Base-by-base conservation (phyloP, 1,140 invertebrate genomes). In the Musca vetustissima region DNA sequence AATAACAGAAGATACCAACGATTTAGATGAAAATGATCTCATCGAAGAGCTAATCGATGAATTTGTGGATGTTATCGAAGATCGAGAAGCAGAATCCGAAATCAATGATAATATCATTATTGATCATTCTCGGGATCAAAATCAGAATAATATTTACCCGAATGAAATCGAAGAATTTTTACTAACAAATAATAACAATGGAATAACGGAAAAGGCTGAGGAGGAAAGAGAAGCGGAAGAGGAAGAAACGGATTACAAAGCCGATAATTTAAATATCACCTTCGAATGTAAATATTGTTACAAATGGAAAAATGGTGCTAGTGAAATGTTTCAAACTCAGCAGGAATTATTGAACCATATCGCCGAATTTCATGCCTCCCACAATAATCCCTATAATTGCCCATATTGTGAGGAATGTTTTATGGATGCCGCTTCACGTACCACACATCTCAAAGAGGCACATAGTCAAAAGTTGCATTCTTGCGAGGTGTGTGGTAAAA, bases 401-500 rank as follows among this genome's bases (percentile, higher is more conserved):
- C 72, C 78, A 0, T 73, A 80, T 25, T 80, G 78, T 9, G 64
- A 71, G 4, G 74, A 72, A 9, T 67, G 71, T 22, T 80, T 80
- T 65, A 78, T 76, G 55, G 78, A 80, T 67, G 78, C 78, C 19
- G 78, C 78, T 11, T 80, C 78, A 4, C 73, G 78, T 1, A 80
- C 78, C 0, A 77, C 80, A 6, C 78, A 80, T 50, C 71, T 80
- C 52, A 80, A 80, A 43, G 73, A 50, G 55, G 61, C 53, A 17
- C 78, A 80, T 43, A 75, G 80, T 6, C 73, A 76, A 11, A 80
- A 80, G 52, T 74, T 78, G 43, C 73, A 74, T 19, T 52, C 43
- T 3, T 80, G 78, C 64, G 71, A 72, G 14, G 75, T 77, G 25
- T 80, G 78, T 28, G 78, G 78, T 53, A 80, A 80, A 53, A 77